Evolutionary conservation across 2,113 vertebrate species (phyloP).

Genomic region (Zingel zingel): DNA sequence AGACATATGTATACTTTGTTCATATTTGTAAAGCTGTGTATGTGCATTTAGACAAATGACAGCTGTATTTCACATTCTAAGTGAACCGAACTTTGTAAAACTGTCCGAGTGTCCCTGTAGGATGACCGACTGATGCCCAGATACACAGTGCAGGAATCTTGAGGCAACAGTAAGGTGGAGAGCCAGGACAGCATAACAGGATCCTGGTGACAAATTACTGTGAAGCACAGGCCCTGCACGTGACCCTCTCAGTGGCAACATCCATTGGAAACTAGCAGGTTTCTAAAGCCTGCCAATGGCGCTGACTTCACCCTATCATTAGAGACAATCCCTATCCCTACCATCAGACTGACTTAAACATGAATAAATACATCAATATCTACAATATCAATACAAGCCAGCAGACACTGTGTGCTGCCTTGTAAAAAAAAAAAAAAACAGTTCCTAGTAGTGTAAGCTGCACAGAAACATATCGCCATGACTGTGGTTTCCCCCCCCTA

Average conservation of each 20-base stretch:
- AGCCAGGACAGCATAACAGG: not conserved
- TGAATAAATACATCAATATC: not conserved
- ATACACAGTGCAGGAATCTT: not conserved
- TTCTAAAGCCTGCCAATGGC: slow-evolving; percentile 10
- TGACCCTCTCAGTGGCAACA: slow-evolving; percentile 2
- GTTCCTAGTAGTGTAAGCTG: not conserved
- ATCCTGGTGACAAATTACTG: slow-evolving; percentile 19
- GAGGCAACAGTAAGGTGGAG: not conserved
- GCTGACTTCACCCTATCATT: slow-evolving; percentile 4
- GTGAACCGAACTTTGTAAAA: not conserved
- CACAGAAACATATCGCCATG: not conserved
- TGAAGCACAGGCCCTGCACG: slow-evolving; percentile 17
- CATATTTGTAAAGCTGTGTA: too few species aligned
- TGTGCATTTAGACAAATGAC: not conserved
- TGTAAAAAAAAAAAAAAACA: not conserved
- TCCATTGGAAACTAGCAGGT: slow-evolving; percentile 8
- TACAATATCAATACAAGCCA: not conserved
- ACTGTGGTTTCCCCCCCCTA: too few species aligned
- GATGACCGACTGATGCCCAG: not conserved
- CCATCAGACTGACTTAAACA: not conserved
- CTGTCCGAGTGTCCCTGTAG: not conserved
- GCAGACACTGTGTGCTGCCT: not conserved
- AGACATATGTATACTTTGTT: too few species aligned
- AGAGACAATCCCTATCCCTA: not conserved
- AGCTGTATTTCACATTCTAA: not conserved